Evolutionary conservation across 2,113 vertebrate species (phyloP), one percentile per base, ranked within the genome.

Genomic region (Lepus timidus): DNA sequence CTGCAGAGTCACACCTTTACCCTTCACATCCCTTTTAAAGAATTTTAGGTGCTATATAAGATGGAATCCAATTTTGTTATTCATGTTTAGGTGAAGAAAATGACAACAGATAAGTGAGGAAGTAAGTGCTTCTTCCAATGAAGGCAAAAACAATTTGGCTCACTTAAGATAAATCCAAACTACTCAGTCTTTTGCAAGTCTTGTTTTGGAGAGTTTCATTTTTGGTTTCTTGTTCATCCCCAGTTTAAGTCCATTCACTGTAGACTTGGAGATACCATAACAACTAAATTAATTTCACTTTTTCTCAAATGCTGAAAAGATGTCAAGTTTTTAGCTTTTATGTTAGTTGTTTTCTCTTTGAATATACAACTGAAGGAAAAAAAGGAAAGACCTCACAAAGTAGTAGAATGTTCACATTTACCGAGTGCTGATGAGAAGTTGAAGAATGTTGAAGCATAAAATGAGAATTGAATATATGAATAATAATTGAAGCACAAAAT

Each of bases 81-180:
- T 95, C 92, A 27, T 6, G 61, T 51, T 84, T 64, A 65, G 27
- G 78, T 58, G 16, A 90, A 97, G 67, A 82, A 98, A 98, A 97
- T 93, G 90, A 74, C 94, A 97, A 95, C 85, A 96, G 97, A 97
- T 95, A 86, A 94, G 96, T 95, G 97, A 90, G 82, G 85, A 97
- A 97, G 97, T 49, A 96, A 97, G 67, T 51, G 73, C 31, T 93
- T 92, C 55, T 94, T 94, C 76, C 58, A 94, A 84, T 4, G 5
- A 96, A 96, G 83, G 33, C 51, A 92, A 95, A 91, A 93, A 16
- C 91, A 80, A 97, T 94, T 95, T 96, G 86, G 71, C 55, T 80
- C 23, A 70, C 0, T 0, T 58, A 75, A 95, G 91, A 97, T 91
- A 80, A 97, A 95, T 96, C 0, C 0, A 89, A 97, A 95, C 88